phyloP scores from a whole-genome alignment of 2,888 invertebrate species.

The Altica lythri region DNA sequence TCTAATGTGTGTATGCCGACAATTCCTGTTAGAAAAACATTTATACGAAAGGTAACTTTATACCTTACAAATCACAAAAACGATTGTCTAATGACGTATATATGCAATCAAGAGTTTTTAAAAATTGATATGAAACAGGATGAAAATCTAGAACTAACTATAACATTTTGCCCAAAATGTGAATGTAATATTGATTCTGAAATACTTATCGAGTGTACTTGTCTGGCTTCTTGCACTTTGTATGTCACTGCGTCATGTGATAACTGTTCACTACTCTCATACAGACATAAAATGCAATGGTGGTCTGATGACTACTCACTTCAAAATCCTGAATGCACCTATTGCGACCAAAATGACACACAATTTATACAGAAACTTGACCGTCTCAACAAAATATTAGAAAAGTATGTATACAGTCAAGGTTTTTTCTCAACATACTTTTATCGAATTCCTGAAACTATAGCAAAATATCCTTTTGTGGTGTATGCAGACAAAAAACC shows the following conservation, averaged over 20 bases:
- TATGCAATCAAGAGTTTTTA: slow-evolving; percentile 14
- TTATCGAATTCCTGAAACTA: slow-evolving; percentile 47
- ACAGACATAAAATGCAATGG: slow-evolving; percentile 30
- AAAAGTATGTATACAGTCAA: slow-evolving; percentile 55
- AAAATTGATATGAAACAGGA: background rate
- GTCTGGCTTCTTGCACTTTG: slow-evolving; percentile 34
- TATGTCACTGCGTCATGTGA: slow-evolving; percentile 46
- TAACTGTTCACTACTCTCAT: slow-evolving; percentile 51
- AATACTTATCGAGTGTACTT: slow-evolving; percentile 43
- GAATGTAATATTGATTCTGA: slow-evolving; percentile 32
- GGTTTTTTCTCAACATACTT: slow-evolving; percentile 44
- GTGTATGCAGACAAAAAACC: slow-evolving; percentile 21
- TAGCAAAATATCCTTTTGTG: slow-evolving; percentile 28
- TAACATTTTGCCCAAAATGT: slow-evolving; percentile 22
- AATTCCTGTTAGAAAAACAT: slow-evolving; percentile 37
- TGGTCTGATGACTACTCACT: background rate
- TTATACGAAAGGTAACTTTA: slow-evolving; percentile 15
- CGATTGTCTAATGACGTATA: slow-evolving; percentile 33
- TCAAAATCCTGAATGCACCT: background rate
- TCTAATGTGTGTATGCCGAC: slow-evolving; percentile 50
- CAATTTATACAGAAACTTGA: slow-evolving; percentile 44
- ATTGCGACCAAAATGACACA: slow-evolving; percentile 23
- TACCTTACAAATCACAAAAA: slow-evolving; percentile 25
- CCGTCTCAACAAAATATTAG: slow-evolving; percentile 45
- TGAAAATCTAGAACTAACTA: background rate